Percentiles rank a stretch among this genome's conserved stretches.
Conservation (phyloP, 2,888 invertebrate species). For the Synergus umbraculus region DNA sequence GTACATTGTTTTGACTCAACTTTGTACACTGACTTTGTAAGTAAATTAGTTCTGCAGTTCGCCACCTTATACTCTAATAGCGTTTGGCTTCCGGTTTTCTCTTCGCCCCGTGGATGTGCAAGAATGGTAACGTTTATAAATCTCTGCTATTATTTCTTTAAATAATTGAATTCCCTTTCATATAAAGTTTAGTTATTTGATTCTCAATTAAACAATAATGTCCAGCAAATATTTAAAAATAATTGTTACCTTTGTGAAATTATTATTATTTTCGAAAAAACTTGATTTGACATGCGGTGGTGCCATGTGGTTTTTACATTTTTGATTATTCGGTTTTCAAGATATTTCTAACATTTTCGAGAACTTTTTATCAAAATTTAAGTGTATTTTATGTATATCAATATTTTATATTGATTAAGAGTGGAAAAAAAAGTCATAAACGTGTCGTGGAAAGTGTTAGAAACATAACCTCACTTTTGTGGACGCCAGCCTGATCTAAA, state of each 20-base stretch:
- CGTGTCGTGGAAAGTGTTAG: background rate
- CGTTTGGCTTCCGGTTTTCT: conserved; percentile 20
- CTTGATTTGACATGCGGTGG: background rate
- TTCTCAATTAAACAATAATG: background rate
- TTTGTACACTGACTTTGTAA: background rate
- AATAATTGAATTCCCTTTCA: background rate
- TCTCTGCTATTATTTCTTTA: background rate
- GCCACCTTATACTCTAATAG: background rate
- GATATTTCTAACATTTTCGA: background rate
- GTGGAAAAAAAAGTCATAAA: background rate
- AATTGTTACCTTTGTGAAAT: background rate
- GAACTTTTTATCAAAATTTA: background rate
- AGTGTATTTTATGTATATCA: background rate
- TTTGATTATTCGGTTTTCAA: background rate
- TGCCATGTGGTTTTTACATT: background rate
- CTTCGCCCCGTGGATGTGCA: background rate
- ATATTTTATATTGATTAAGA: background rate
- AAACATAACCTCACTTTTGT: conserved; percentile 28
- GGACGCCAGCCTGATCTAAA: background rate
- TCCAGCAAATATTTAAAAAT: background rate
- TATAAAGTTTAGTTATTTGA: conserved; percentile 2
- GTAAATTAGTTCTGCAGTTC: background rate
- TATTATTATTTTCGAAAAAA: background rate
- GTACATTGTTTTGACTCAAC: background rate
- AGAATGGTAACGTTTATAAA: background rate